Conservation (phyloP, 2,888 invertebrate genomes). For the Parelbella ahira region DNA sequence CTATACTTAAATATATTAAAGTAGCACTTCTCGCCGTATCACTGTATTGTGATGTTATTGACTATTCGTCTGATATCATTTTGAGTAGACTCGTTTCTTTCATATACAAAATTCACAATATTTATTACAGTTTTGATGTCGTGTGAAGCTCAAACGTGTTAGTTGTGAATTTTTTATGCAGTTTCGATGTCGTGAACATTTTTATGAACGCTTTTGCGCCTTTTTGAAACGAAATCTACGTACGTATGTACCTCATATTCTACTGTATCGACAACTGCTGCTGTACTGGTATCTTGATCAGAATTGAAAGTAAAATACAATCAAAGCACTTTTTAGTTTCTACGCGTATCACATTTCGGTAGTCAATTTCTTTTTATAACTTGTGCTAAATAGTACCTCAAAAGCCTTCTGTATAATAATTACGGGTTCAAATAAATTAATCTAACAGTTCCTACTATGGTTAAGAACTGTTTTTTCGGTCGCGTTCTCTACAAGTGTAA, state of each 20-base stretch:
- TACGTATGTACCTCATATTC: conserved; percentile 30
- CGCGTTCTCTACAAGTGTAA: no score
- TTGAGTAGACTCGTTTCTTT: conserved; percentile 25
- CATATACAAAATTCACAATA: conserved; percentile 15
- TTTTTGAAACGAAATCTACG: conserved; percentile 52
- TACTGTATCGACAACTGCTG: conserved; percentile 4
- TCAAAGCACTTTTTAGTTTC: no score
- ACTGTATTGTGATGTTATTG: conserved; percentile 30
- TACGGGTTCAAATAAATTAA: no score
- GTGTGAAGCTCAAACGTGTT: conserved; percentile 49
- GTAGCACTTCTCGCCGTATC: no score
- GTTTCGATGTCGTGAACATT: conserved; percentile 69
- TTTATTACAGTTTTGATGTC: conserved; percentile 38
- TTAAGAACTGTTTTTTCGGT: no score
- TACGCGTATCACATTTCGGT: no score
- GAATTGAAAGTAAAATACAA: not conserved
- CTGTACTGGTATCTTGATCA: conserved; percentile 11
- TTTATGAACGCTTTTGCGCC: conserved; percentile 77
- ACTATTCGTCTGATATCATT: conserved; percentile 22
- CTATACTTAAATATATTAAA: no score
- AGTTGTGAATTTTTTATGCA: conserved; percentile 57
- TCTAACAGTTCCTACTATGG: no score
- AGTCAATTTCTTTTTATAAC: no score
- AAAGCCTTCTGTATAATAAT: no score
- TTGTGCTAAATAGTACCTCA: no score